A percentile compares a stretch with the other conserved stretches of the same genome.
Evolutionary conservation across 2,113 vertebrate species (phyloP).

Genomic region (Blennius ocellaris): DNA sequence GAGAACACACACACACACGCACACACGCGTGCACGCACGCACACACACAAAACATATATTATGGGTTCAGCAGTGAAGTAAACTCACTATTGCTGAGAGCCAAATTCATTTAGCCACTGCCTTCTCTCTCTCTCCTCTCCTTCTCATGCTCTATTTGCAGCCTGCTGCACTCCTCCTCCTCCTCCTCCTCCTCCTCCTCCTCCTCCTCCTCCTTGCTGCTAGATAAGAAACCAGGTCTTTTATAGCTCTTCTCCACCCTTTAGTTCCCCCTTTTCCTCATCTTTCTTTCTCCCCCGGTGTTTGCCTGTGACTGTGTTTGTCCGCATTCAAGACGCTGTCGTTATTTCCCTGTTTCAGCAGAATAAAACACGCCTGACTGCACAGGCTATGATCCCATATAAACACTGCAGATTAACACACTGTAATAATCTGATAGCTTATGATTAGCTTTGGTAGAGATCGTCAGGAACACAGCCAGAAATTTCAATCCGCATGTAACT

Average conservation of each 20-base stretch:
- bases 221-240: constrained; percentile 32
- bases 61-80: constrained; percentile 50
- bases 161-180: constrained; percentile 25
- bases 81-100: constrained; percentile 64
- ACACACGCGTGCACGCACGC: constrained; percentile 14
- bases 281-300: constrained; percentile 5
- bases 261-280: not conserved
- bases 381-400: not conserved
- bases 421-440: too few species aligned
- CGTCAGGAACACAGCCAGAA: too few species aligned
- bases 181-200: constrained; percentile 15
- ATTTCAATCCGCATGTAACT: not conserved
- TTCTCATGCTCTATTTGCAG: constrained; percentile 46
- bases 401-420: not conserved
- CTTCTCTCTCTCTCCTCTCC: constrained; percentile 34
- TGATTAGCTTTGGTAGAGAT: too few species aligned
- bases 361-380: not conserved
- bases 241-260: not conserved
- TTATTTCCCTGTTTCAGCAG: not conserved
- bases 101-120: constrained; percentile 67
- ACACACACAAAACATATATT: constrained; percentile 21
- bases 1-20: not conserved
- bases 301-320: not conserved
- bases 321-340: not conserved
- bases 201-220: constrained; percentile 26